phyloP scores from a whole-genome alignment of 1,140 invertebrate species.

The Goniozus legneri region DNA sequence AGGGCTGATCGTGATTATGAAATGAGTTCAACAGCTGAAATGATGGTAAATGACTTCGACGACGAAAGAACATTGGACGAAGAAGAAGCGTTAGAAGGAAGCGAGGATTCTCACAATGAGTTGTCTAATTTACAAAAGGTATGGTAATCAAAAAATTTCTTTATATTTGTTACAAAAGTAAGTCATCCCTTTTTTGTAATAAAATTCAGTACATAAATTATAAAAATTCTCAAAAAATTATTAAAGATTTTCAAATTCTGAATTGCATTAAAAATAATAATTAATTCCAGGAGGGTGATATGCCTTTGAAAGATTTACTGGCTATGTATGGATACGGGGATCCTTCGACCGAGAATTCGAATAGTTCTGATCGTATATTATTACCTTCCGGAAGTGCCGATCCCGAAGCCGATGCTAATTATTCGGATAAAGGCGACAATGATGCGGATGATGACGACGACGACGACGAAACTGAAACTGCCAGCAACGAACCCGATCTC shows the following conservation, averaged over 20 bases:
- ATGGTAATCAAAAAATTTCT: constrained; percentile 19
- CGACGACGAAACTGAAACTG: constrained; percentile 42
- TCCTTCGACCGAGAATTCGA: constrained; percentile 42
- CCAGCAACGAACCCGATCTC: constrained; percentile 46
- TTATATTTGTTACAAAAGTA: too few species aligned
- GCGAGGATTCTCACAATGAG: constrained; percentile 83
- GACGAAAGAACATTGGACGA: constrained; percentile 94
- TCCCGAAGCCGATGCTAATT: constrained; percentile 28
- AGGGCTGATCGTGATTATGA: constrained; percentile 57
- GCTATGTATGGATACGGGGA: constrained; percentile 78
- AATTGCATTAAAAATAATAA: too few species aligned
- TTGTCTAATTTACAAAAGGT: constrained; percentile 84
- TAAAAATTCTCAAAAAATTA: too few species aligned
- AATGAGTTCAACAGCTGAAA: constrained; percentile 74
- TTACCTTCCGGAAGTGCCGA: constrained; percentile 37
- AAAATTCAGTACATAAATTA: too few species aligned
- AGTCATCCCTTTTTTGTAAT: too few species aligned
- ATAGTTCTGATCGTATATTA: constrained; percentile 40
- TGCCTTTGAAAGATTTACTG: constrained; percentile 90
- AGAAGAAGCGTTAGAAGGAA: constrained; percentile 89
- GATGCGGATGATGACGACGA: constrained; percentile 51
- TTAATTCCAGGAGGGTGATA: constrained; percentile 72
- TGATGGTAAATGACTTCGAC: constrained; percentile 96
- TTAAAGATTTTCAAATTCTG: too few species aligned
- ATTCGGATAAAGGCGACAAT: constrained; percentile 49